phyloP scores from a whole-genome alignment of 1,140 invertebrate genomes.

The Colletes latitarsis region DNA sequence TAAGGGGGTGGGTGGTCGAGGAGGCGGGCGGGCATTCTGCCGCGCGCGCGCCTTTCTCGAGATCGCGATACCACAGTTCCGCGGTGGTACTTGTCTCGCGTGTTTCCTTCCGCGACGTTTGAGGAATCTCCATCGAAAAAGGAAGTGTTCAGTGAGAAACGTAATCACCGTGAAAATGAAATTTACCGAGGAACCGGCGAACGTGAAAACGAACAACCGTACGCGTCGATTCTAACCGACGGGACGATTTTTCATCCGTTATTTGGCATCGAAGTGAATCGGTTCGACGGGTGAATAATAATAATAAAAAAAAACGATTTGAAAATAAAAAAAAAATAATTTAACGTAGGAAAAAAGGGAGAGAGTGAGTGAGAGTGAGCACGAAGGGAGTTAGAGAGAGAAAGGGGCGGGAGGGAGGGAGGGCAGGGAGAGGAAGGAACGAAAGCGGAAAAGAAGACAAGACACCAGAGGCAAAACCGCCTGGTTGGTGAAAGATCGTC shows the following conservation, averaged over 20 bases:
- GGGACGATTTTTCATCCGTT: too few relatives aligned
- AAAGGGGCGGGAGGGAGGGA: background rate
- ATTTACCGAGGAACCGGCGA: background rate
- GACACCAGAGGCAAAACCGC: background rate
- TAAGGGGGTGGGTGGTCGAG: conserved; percentile 48
- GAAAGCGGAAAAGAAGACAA: background rate
- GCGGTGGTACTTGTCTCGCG: conserved; percentile 47
- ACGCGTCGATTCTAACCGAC: too few relatives aligned
- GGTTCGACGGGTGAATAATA: too few relatives aligned
- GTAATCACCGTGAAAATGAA: background rate
- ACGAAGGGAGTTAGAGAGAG: background rate
- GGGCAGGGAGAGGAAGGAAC: background rate
- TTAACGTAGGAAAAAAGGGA: background rate
- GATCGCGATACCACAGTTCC: conserved; percentile 53
- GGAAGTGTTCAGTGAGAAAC: conserved; percentile 12
- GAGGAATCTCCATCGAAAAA: conserved; percentile 9
- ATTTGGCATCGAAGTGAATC: too few relatives aligned
- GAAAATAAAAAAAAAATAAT: background rate
- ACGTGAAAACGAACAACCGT: background rate
- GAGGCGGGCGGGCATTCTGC: conserved; percentile 46
- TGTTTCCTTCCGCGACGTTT: conserved; percentile 52
- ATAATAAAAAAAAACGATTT: too few relatives aligned
- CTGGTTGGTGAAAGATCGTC: too few relatives aligned
- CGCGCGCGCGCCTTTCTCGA: conserved; percentile 52
- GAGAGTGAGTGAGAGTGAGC: background rate